Conservation (phyloP, 2,888 invertebrate species). For the Stenodera caucasica region DNA sequence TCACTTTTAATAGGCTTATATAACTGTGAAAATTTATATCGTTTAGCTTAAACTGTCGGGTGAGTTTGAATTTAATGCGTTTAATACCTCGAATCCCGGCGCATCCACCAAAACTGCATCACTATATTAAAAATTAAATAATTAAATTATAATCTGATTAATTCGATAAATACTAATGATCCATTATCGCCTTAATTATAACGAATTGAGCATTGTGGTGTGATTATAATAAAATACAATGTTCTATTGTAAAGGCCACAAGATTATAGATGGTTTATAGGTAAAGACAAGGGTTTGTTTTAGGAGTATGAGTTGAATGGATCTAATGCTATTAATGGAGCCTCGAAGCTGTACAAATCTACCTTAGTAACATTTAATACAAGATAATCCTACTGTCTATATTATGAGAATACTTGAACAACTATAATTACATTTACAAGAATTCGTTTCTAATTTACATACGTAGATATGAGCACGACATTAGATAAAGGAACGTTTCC, state of each 20-base stretch:
- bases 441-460: not conserved
- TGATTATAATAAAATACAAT: not conserved
- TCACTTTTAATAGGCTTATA: constrained; percentile 1
- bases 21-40: not conserved
- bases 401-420: not conserved
- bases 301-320: not conserved
- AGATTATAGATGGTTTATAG: constrained; percentile 6
- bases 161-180: not conserved
- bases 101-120: not conserved
- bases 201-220: not conserved
- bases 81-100: not conserved
- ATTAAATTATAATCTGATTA: not conserved
- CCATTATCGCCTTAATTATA: constrained; percentile 3
- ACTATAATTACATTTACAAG: not conserved
- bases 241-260: not conserved
- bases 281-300: not conserved
- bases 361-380: constrained; percentile 2
- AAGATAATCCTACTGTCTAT: not conserved
- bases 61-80: not conserved
- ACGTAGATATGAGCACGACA: no score
- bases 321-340: not conserved
- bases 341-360: not conserved
- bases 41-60: not conserved
- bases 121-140: no score
- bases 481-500: no score